Conservation (phyloP, 2,888 invertebrate genomes). For the Trachelus troglodyta region DNA sequence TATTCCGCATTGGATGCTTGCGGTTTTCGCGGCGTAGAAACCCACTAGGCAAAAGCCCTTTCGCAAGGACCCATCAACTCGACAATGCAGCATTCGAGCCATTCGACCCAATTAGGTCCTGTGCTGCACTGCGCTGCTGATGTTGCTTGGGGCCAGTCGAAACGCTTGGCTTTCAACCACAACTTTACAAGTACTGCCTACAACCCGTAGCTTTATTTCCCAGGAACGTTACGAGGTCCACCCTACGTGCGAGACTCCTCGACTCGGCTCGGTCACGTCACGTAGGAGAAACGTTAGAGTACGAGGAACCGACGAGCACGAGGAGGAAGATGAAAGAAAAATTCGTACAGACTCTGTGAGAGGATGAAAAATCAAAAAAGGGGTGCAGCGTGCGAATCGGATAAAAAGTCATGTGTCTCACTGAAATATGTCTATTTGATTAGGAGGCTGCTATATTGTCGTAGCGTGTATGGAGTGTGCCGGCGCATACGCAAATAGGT, state of each 20-base stretch:
- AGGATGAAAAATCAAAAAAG: not conserved
- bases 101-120: conserved; percentile 9
- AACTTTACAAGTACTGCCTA: not conserved
- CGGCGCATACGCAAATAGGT: conserved; percentile 59
- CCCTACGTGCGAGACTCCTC: not conserved
- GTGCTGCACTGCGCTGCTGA: conserved; percentile 26
- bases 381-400: not conserved
- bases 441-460: conserved; percentile 29
- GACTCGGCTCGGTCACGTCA: too few species aligned
- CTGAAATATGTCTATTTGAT: conserved; percentile 46
- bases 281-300: not conserved
- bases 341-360: not conserved
- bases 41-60: not conserved
- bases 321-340: not conserved
- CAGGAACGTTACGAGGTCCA: too few species aligned
- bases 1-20: conserved; percentile 44
- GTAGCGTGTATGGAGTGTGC: conserved; percentile 54
- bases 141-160: conserved; percentile 26
- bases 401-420: not conserved
- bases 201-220: not conserved
- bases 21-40: conserved; percentile 32
- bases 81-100: not conserved
- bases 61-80: not conserved
- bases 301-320: not conserved
- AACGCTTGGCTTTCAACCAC: conserved; percentile 9